Conservation (phyloP, 1,140 invertebrate species). For the Schlechtendalia chinensis region DNA sequence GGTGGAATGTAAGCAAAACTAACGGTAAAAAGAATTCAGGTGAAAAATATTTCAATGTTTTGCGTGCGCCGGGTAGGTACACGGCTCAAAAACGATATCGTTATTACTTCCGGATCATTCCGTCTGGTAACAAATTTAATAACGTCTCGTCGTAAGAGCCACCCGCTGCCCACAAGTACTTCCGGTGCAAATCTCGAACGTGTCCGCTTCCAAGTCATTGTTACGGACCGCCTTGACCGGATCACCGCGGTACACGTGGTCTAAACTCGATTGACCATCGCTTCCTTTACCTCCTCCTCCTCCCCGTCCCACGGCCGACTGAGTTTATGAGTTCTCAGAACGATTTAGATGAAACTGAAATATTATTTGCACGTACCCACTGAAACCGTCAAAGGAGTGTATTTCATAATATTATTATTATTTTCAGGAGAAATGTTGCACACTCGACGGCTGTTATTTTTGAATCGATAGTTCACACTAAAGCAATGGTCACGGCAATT, state of each 20-base stretch:
- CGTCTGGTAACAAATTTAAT: slow-evolving; percentile 5
- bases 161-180: neutral
- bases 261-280: neutral
- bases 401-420: neutral
- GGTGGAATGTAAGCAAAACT: too few species aligned
- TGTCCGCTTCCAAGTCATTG: neutral
- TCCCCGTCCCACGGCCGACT: too few species aligned
- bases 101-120: slow-evolving; percentile 11
- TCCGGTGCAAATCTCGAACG: neutral
- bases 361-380: neutral
- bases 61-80: too few species aligned
- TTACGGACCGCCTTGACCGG: too few species aligned
- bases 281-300: too few species aligned
- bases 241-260: too few species aligned
- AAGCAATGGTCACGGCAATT: too few species aligned
- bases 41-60: too few species aligned
- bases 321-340: neutral
- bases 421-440: neutral
- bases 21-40: too few species aligned
- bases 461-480: neutral
- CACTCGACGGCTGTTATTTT: neutral
- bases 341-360: neutral
- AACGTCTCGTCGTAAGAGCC: slow-evolving; percentile 6
- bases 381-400: neutral
- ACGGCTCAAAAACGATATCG: too few species aligned